phyloP scores from a whole-genome alignment of 2,113 vertebrate genomes.

The Polypterus bichir region DNA sequence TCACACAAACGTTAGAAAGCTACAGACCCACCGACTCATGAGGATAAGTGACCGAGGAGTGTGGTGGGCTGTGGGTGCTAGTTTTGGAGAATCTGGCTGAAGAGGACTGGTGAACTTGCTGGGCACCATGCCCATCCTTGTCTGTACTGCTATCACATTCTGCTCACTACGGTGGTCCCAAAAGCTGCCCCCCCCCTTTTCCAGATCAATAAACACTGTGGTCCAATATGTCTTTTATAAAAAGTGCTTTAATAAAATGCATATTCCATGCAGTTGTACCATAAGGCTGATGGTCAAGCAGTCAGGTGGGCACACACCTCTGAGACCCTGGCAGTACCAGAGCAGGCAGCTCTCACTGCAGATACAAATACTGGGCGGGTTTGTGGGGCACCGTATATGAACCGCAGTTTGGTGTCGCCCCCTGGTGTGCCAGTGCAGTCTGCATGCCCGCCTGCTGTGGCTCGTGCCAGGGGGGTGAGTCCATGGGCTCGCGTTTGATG shows the following conservation, averaged over 20 bases:
- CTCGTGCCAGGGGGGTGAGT: conserved; percentile 58
- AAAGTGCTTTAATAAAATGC: not conserved
- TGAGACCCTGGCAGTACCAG: not conserved
- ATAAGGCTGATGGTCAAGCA: too few species aligned
- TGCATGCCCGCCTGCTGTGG: conserved; percentile 41
- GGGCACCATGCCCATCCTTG: too few species aligned
- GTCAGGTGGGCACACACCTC: not conserved
- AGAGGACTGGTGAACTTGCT: too few species aligned
- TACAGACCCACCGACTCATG: too few species aligned
- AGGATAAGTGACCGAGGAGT: too few species aligned
- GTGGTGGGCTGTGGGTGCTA: too few species aligned
- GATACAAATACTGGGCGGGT: conserved; percentile 45
- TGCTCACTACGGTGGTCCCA: too few species aligned
- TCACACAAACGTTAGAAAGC: too few species aligned
- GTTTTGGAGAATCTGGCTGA: too few species aligned
- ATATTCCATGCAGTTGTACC: not conserved
- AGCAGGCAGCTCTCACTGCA: conserved; percentile 35
- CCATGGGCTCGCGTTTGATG: conserved; percentile 79
- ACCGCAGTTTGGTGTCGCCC: conserved; percentile 29
- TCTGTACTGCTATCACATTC: too few species aligned
- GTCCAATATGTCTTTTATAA: not conserved
- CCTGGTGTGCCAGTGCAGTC: conserved; percentile 37
- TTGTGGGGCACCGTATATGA: conserved; percentile 36
- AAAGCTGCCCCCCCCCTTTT: too few species aligned
- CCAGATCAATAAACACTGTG: too few species aligned